phyloP scores from a whole-genome alignment of 1,140 invertebrate genomes.

The Heliconius hermathena region DNA sequence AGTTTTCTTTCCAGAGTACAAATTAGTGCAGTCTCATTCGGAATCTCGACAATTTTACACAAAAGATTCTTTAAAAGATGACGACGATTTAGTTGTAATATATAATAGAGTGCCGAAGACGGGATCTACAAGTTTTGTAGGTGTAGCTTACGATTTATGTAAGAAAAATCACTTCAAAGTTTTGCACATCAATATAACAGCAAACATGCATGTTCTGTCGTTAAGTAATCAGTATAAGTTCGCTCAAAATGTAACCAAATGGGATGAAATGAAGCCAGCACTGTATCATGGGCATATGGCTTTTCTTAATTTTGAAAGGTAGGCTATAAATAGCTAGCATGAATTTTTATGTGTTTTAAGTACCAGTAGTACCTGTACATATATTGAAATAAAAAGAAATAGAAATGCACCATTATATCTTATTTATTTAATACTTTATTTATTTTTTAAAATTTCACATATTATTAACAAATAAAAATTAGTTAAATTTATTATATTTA shows the following conservation, averaged over 20 bases:
- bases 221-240: slow-evolving; percentile 96
- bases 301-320: slow-evolving; percentile 97
- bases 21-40: slow-evolving; percentile 60
- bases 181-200: slow-evolving; percentile 98
- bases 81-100: slow-evolving; percentile 90
- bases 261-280: slow-evolving; percentile 94
- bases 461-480: no score
- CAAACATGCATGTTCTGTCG: slow-evolving; percentile 96
- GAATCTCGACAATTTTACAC: slow-evolving; percentile 67
- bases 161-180: slow-evolving; percentile 92
- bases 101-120: slow-evolving; percentile 99
- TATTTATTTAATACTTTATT: no score
- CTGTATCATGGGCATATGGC: slow-evolving; percentile 98
- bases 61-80: slow-evolving; percentile 58
- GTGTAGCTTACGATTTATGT: slow-evolving; percentile 98
- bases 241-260: slow-evolving; percentile 94
- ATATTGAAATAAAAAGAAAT: slow-evolving; percentile 4
- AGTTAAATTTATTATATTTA: no score
- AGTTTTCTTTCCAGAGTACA: slow-evolving; percentile 69
- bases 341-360: slow-evolving; percentile 15
- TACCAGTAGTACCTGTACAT: neutral
- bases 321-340: slow-evolving; percentile 37
- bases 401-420: neutral
- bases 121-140: slow-evolving; percentile 99
- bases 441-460: no score